Evolutionary conservation across 2,113 vertebrate species (phyloP), one percentile per base, ranked within the genome.

Genomic region (Brachypodius melanocephalos): DNA sequence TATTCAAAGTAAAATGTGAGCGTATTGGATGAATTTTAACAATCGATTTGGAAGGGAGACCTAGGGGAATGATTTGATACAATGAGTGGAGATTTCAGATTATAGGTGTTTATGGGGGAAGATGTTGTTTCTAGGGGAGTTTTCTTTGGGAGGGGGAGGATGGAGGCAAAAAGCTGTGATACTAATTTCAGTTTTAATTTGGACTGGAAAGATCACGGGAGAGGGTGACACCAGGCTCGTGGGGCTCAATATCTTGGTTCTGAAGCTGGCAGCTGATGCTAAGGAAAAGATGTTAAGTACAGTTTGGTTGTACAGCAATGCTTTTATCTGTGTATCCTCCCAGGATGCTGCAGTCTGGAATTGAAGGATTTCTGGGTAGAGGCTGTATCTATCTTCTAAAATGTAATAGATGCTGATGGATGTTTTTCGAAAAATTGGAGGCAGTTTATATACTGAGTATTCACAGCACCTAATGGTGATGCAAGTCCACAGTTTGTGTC

Each of bases 81-180:
- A 9, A 0, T 29, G 40, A 59, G 48, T 36, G 22, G 36, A 14
- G 10, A 19, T 12, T 90, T 69, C n/a, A 32, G 43, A 2, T 40
- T 21, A 0, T 29, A 51, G 72, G 12, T 42, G 26, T 54, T 59
- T 5, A 1, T 25, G 14, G 14, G 5, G 8, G 2, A 65, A 26
- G 11, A 16, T 43, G 2, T 28, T 63, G 3, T 52, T 65, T 52
- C 14, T 28, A 6, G 0, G 34, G 2, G n/a, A n/a, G 0, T 1
- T 13, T 38, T 14, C 14, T 38, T 24, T 19, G 17, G 3, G 0
- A 2, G 15, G 4, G 4, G 18, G 6, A 6, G 29, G 12, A 38
- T 19, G 8, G 17, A 17, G 5, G 9, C 14, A 21, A 14, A 19
- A 52, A 42, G 17, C 46, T 38, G 13, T 28, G 28, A 10, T 55